Evolutionary conservation across 2,113 vertebrate species (phyloP), one percentile per base, ranked within the genome.

Genomic region (Vanacampus margaritifer): DNA sequence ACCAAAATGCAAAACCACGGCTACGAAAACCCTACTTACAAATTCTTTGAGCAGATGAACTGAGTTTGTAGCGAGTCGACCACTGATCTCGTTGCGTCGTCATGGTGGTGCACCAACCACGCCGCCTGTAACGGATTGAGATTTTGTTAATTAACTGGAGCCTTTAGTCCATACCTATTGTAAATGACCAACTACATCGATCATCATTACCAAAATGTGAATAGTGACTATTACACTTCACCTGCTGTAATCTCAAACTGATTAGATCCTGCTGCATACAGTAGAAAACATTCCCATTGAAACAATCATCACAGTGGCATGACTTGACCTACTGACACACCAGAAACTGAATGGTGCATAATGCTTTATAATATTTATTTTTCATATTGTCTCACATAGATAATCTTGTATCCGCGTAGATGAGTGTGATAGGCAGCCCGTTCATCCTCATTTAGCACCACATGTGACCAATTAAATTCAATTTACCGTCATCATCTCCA

Each of bases 21-120:
- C 76, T 94, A 94, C 10, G 93, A 94, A 80, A 94, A 94, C 79
- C 93, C 93, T 21, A 93, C 93, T 72, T 94, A 94, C 89, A 94
- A 93, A 91, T 94, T 93, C 90, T 93, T 94, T 64, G 93, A 94
- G 73, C 92, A 94, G 87, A 92, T 92, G 89, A 94, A 93, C 92
- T 94, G 90, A 94, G 85, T 65, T 51, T 41, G 45, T 76, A 64
- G 61, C 81, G 70, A 82, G 79, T 82, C 79, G 68, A 75, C 68
- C 80, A 71, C 76, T 48, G 51, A 64, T 79, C 73, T 64, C 67
- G 32, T 62, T 63, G 73, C 73, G 46, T 79, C 65, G 51, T 67
- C 60, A 59, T 24, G 46, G 19, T 35, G 41, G 46, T 63, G 45
- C 71, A 67, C 74, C 54, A 72, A 67, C 72, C 79, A 8, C 83